phyloP scores from a whole-genome alignment of 2,113 vertebrate genomes.

The Apteryx mantelli region DNA sequence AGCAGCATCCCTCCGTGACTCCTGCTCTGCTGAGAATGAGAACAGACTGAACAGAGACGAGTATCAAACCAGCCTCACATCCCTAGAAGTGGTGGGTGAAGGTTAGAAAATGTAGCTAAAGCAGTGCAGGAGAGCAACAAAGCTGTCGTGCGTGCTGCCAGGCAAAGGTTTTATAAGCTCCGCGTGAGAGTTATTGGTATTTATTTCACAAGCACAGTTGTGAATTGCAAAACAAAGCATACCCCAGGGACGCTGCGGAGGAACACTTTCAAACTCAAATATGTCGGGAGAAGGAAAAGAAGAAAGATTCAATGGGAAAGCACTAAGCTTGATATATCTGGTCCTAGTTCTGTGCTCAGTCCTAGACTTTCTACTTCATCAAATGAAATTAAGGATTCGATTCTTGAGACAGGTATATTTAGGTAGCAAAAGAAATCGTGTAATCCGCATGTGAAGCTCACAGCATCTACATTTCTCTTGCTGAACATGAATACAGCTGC shows the following conservation, averaged over 20 bases:
- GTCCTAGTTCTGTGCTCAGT: neutral
- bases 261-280: conserved; percentile 32
- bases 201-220: conserved; percentile 48
- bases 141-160: conserved; percentile 16
- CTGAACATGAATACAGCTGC: neutral
- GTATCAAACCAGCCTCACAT: conserved; percentile 40
- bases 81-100: conserved; percentile 11
- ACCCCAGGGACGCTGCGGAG: neutral
- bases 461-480: neutral
- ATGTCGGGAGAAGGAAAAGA: neutral
- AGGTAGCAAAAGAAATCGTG: neutral
- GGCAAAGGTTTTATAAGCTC: conserved; percentile 16
- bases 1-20: neutral
- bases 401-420: neutral
- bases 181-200: conserved; percentile 4
- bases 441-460: neutral
- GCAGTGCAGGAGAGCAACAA: conserved; percentile 1
- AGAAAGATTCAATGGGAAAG: neutral
- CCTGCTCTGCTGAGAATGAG: neutral
- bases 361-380: neutral
- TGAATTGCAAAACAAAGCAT: conserved; percentile 56
- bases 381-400: neutral
- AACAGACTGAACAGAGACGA: conserved; percentile 19
- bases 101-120: conserved; percentile 36
- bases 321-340: neutral